Evolutionary conservation across 2,113 vertebrate species (phyloP), one percentile per base, ranked within the genome.

Genomic region (Panurus biarmicus): DNA sequence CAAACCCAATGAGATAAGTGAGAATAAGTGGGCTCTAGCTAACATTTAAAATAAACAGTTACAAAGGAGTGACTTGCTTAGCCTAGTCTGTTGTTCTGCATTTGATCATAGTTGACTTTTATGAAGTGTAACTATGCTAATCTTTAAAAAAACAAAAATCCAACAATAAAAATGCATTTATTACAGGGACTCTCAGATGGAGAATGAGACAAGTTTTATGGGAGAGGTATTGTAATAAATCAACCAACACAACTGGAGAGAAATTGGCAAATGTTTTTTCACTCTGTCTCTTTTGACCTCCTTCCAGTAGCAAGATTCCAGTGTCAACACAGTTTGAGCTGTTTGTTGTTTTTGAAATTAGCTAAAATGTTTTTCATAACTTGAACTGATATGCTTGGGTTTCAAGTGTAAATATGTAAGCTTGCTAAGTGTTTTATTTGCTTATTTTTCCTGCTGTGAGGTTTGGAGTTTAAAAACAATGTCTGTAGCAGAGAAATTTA

Each of bases 21-120:
- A 91, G 91, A 96, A 89, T 44, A 92, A 94, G 93, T 94, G 78
- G 91, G 96, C 89, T 87, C 24, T 62, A 91, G 79, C 81, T 91
- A 94, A 66, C 78, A 40, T 95, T 91, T 95, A 88, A 94, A 96
- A 94, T 97, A 95, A 96, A 88, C 88, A 96, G 77, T 84, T 93
- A 86, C n/a, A 79, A 89, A 83, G 93, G 75, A 94, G 45, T 36
- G 80, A 85, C 58, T 92, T 78, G 53, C 65, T 93, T 93, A 70
- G 67, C 71, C 60, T 79, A 44, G 60, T 94, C 93, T 91, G 65
- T 90, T 94, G 87, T 91, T 85, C 78, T 83, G 82, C 50, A 29
- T 83, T 86, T 71, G 54, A 54, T 91, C 54, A 66, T 50, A 42
- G 73, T 5, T 93, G 29, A 66, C 42, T 91, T 94, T 24, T 35